Conservation (phyloP, 2,797 vertebrate genomes). For the Sorex maritimensis region DNA sequence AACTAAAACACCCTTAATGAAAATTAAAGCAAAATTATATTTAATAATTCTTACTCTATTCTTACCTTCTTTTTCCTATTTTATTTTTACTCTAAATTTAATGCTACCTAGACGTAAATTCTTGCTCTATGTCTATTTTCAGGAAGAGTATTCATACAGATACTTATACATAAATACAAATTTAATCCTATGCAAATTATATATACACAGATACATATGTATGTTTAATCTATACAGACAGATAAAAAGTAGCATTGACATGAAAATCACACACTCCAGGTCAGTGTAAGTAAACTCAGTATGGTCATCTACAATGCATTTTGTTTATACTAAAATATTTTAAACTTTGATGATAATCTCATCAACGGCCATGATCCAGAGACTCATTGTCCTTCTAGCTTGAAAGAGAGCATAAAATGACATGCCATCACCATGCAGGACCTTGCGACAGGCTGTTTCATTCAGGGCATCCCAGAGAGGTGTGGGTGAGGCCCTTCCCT, state of each 20-base stretch:
- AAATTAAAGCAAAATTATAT: not conserved
- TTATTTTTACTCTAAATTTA: constrained; percentile 36
- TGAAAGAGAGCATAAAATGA: too few species aligned
- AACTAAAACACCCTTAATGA: not conserved
- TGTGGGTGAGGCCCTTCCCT: too few species aligned
- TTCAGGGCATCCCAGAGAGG: too few species aligned
- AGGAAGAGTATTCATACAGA: not conserved
- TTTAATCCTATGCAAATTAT: not conserved
- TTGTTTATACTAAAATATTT: not conserved
- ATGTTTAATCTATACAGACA: not conserved
- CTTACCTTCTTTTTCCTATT: not conserved
- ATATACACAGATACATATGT: not conserved
- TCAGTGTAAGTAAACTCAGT: constrained; percentile 20
- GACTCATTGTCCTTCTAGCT: too few species aligned
- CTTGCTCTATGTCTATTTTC: not conserved
- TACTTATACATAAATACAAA: not conserved
- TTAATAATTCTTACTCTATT: not conserved
- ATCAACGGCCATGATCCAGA: too few species aligned
- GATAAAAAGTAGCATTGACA: not conserved
- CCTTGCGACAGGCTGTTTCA: too few species aligned
- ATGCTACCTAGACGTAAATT: not conserved
- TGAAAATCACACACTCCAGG: not conserved
- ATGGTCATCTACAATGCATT: not conserved
- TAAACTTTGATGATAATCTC: constrained; percentile 3
- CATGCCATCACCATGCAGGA: too few species aligned